Evolutionary conservation across 1,140 invertebrate genomes (phyloP).

Genomic region (Batillaria attramentaria): DNA sequence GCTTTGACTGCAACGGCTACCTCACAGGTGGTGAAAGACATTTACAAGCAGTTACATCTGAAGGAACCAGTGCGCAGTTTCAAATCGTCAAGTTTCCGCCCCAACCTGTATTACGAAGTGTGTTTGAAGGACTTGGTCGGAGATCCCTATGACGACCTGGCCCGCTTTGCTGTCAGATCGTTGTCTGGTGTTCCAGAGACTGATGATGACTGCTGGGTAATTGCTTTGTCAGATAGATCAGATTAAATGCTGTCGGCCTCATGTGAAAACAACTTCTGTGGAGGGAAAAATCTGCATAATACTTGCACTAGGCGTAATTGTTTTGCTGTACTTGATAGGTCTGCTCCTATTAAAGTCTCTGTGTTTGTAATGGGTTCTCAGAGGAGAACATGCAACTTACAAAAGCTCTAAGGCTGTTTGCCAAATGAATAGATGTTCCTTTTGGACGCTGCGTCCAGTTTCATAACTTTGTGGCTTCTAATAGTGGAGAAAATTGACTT

Average conservation of each 20-base stretch:
- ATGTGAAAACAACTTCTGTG: background rate
- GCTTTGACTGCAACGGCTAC: slow-evolving; percentile 95
- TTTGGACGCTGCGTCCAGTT: too few species aligned
- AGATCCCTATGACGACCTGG: slow-evolving; percentile 84
- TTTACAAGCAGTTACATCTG: slow-evolving; percentile 75
- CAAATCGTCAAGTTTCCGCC: slow-evolving; percentile 78
- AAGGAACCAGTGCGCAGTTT: slow-evolving; percentile 75
- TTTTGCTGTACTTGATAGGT: background rate
- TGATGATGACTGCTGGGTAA: slow-evolving; percentile 60
- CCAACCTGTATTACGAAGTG: slow-evolving; percentile 82
- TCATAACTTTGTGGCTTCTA: too few species aligned
- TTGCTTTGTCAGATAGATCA: slow-evolving; percentile 69
- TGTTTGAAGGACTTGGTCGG: slow-evolving; percentile 85
- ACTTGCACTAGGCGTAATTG: too few species aligned
- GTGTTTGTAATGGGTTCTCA: background rate
- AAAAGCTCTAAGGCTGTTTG: too few species aligned
- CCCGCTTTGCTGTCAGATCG: slow-evolving; percentile 76
- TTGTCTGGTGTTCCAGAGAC: slow-evolving; percentile 51
- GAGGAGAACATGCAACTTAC: too few species aligned
- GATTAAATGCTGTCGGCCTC: background rate
- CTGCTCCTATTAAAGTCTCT: too few species aligned
- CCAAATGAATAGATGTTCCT: too few species aligned
- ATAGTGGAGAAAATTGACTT: too few species aligned
- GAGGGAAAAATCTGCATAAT: too few species aligned
- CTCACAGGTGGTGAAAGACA: slow-evolving; percentile 76